Percentiles rank a stretch among this genome's conserved stretches.
Conservation (phyloP, 2,888 invertebrate genomes). For the Suillia variegata region DNA sequence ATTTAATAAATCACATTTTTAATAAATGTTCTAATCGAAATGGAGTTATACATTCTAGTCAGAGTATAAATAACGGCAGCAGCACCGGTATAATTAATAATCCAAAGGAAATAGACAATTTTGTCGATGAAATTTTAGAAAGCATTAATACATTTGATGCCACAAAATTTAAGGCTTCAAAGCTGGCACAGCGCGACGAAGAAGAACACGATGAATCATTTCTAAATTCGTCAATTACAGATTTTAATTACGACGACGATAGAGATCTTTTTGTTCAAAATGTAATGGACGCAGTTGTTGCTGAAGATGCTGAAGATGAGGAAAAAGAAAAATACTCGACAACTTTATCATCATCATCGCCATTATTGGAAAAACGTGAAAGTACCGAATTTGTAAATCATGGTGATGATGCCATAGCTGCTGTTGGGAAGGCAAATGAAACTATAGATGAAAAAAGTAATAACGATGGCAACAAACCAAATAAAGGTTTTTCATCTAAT, state of each 20-base stretch:
- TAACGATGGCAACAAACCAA: too few relatives aligned
- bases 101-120: constrained; percentile 28
- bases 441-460: background rate
- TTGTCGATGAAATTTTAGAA: constrained; percentile 35
- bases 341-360: background rate
- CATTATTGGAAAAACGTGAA: background rate
- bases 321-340: background rate
- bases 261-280: constrained; percentile 8
- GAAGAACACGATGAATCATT: too few relatives aligned
- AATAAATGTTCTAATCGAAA: constrained; percentile 15
- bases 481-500: too few relatives aligned
- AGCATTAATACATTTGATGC: constrained; percentile 27
- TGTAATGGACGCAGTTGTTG: constrained; percentile 7
- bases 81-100: too few relatives aligned
- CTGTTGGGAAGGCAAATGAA: background rate
- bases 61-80: background rate
- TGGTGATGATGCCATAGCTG: background rate
- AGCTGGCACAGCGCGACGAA: background rate
- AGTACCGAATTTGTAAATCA: background rate
- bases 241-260: too few relatives aligned
- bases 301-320: background rate
- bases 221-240: too few relatives aligned
- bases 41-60: background rate
- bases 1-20: constrained; percentile 35
- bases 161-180: constrained; percentile 2